Conservation (phyloP, 1,140 invertebrate species). For the Drosophila setifemur region DNA sequence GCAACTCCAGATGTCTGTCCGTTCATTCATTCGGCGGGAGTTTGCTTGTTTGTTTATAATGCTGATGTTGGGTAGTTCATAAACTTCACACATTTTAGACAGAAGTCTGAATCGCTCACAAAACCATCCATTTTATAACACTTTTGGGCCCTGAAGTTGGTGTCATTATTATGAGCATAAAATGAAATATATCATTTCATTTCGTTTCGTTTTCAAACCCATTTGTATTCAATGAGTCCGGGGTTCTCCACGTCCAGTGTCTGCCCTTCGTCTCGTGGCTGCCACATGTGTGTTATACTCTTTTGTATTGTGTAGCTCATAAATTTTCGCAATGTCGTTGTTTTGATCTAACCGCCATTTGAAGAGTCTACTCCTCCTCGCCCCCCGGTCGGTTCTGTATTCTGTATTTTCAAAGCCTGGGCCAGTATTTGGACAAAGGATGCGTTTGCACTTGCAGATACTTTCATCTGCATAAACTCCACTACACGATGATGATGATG, state of each 20-base stretch:
- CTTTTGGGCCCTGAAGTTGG: constrained; percentile 64
- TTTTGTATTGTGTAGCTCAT: constrained; percentile 47
- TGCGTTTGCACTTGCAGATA: constrained; percentile 25
- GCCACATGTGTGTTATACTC: constrained; percentile 40
- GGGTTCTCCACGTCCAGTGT: constrained; percentile 4
- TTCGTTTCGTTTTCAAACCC: constrained; percentile 57
- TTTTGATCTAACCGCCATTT: constrained; percentile 54
- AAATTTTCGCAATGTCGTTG: constrained; percentile 47
- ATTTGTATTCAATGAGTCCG: constrained; percentile 31
- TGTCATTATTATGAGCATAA: constrained; percentile 80
- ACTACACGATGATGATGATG: constrained; percentile 12
- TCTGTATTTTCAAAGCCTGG: background rate
- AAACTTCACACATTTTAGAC: constrained; percentile 72
- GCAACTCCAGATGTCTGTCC: constrained; percentile 45
- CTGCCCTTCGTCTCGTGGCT: constrained; percentile 34
- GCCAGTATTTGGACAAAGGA: constrained; percentile 55
- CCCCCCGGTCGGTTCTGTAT: background rate
- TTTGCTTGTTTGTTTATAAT: constrained; percentile 50
- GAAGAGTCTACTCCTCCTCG: constrained; percentile 1
- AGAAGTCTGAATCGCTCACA: constrained; percentile 46
- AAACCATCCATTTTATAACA: constrained; percentile 73
- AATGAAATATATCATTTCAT: constrained; percentile 76
- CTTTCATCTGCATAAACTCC: constrained; percentile 33
- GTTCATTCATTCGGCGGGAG: background rate
- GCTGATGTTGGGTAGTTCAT: constrained; percentile 61